Evolutionary conservation across 2,113 vertebrate species (phyloP).

Genomic region (Tragelaphus scriptus): DNA sequence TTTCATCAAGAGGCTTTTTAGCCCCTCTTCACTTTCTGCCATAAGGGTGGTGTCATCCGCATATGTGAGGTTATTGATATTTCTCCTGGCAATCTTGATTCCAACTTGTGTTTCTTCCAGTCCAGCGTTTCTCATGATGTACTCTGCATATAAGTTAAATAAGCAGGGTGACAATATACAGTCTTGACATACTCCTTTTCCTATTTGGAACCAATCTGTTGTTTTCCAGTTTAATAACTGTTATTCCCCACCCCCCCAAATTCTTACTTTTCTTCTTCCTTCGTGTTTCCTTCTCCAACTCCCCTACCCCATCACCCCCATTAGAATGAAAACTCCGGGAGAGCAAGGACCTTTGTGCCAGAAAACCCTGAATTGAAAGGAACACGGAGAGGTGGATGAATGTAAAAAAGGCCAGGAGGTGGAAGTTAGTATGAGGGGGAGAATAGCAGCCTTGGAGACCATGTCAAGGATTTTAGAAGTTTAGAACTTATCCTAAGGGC

Average conservation of each 20-base stretch:
- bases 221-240: neutral
- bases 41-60: no score
- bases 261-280: neutral
- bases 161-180: no score
- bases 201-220: no score
- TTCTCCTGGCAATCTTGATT: no score
- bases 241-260: neutral
- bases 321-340: constrained; percentile 1
- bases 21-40: no score
- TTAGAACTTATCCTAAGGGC: neutral
- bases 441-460: neutral
- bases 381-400: neutral
- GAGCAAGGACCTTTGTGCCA: neutral
- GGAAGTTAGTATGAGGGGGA: neutral
- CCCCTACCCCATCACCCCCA: accelerated
- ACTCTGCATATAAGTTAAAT: no score
- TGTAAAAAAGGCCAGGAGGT: neutral
- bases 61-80: no score
- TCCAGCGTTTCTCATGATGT: no score
- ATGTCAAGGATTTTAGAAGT: constrained; percentile 23
- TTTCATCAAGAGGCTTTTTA: no score
- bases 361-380: neutral
- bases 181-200: no score
- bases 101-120: no score
- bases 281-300: neutral